Percentiles rank a stretch among this genome's conserved stretches.
Evolutionary conservation across 2,888 invertebrate genomes (phyloP).

Genomic region (Pandemis cinnamomeana): DNA sequence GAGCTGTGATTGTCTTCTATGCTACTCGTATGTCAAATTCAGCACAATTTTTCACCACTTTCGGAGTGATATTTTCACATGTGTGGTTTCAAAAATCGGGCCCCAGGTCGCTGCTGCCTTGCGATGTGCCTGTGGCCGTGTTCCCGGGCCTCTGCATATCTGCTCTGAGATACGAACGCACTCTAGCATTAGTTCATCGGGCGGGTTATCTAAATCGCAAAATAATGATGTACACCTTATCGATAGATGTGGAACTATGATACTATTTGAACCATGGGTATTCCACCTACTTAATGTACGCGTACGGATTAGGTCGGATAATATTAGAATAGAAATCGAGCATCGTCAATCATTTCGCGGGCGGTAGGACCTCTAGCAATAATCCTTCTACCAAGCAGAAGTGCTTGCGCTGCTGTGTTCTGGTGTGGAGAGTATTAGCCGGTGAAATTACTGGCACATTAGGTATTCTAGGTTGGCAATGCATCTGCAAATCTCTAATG

Average conservation of each 20-base stretch:
- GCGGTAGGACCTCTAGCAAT: no score
- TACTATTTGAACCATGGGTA: neutral
- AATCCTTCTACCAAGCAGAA: no score
- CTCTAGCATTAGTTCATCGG: conserved; percentile 14
- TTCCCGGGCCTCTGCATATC: neutral
- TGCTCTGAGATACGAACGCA: neutral
- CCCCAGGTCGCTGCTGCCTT: conserved; percentile 49
- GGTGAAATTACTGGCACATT: no score
- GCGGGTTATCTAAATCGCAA: conserved; percentile 12
- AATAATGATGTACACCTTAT: conserved; percentile 8
- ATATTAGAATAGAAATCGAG: neutral
- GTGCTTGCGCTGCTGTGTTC: no score
- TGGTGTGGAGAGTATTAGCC: no score
- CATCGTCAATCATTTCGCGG: neutral
- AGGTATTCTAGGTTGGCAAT: no score
- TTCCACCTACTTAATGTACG: neutral
- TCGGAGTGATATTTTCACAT: no score
- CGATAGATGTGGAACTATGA: neutral
- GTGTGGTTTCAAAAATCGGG: no score
- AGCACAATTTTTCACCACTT: no score
- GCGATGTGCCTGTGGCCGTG: conserved; percentile 32
- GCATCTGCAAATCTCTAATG: no score
- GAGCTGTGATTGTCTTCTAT: no score
- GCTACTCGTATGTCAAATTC: no score
- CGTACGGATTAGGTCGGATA: neutral